These are phyloP conservation scores for Taenaris catops DNA, from an alignment of 2,888 invertebrate species.

Conservation along the genomic window DNA sequence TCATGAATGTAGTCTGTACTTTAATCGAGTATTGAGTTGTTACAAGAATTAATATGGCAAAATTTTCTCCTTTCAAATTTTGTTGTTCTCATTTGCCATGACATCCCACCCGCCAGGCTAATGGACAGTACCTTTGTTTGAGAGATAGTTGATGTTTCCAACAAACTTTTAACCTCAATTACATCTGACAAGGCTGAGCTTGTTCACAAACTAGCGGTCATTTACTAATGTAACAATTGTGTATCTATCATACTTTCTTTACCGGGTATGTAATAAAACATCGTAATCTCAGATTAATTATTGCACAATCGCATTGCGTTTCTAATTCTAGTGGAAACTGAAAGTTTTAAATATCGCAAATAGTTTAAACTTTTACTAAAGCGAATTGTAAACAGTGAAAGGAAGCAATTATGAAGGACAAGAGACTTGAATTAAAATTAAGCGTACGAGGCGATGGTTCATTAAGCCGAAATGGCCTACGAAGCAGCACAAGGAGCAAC, in stretches of 20 bases:
- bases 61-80: conserved; percentile 48
- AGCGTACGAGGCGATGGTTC: conserved; percentile 73
- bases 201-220: conserved; percentile 55
- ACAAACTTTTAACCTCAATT: conserved; percentile 63
- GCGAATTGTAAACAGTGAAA: conserved; percentile 21
- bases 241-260: conserved; percentile 56
- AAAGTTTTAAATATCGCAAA: no score
- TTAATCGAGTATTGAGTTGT: no score
- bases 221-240: conserved; percentile 57
- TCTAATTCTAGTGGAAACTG: conserved; percentile 14
- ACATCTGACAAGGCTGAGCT: conserved; percentile 49
- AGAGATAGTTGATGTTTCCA: conserved; percentile 51
- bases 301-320: conserved; percentile 7
- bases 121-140: conserved; percentile 59
- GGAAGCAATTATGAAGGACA: conserved; percentile 59
- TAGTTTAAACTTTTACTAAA: neutral
- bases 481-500: conserved; percentile 64
- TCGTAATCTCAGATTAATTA: conserved; percentile 16
- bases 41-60: conserved; percentile 7
- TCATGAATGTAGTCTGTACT: no score
- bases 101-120: conserved; percentile 36
- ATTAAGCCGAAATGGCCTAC: conserved; percentile 52
- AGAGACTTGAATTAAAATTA: conserved; percentile 67
- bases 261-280: conserved; percentile 27
- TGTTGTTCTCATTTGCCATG: conserved; percentile 42